Percentiles rank a stretch among this genome's conserved stretches.
These are phyloP conservation scores for Drosophila jambulina DNA, from an alignment of 1,140 invertebrate species.

Conservation along the genomic window DNA sequence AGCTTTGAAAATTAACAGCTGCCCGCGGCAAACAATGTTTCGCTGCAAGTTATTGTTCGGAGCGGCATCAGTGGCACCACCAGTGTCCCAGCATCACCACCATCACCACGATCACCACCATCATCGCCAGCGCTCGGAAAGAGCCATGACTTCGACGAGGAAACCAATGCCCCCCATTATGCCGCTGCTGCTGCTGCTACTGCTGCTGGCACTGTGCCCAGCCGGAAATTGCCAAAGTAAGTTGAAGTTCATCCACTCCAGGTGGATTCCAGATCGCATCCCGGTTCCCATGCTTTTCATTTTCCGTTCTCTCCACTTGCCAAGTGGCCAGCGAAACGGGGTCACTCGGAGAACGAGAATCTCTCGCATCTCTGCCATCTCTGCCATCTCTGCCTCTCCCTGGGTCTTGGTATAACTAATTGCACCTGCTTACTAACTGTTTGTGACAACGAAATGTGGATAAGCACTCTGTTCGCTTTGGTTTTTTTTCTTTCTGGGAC, in stretches of 20 bases:
- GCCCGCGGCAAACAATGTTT: slow-evolving; percentile 53
- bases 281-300: slow-evolving; percentile 8
- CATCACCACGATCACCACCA: background rate
- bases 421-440: slow-evolving; percentile 13
- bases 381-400: background rate
- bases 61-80: background rate
- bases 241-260: slow-evolving; percentile 36
- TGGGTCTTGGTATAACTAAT: slow-evolving; percentile 9
- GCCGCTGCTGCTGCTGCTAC: slow-evolving; percentile 39
- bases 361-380: background rate
- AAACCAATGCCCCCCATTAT: slow-evolving; percentile 42
- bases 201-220: slow-evolving; percentile 61
- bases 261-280: slow-evolving; percentile 1
- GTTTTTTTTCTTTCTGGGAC: background rate
- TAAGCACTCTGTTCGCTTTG: background rate
- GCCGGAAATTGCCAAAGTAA: slow-evolving; percentile 75
- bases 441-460: slow-evolving; percentile 1
- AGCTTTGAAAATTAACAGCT: slow-evolving; percentile 36
- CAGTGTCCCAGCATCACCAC: background rate
- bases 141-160: slow-evolving; percentile 53
- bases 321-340: slow-evolving; percentile 10
- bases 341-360: slow-evolving; percentile 5
- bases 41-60: slow-evolving; percentile 41
- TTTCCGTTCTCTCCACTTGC: background rate
- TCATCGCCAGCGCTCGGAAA: slow-evolving; percentile 5